These are phyloP conservation scores for Anagyrus pseudococci DNA, from an alignment of 2,888 invertebrate genomes.

Conservation along the genomic window DNA sequence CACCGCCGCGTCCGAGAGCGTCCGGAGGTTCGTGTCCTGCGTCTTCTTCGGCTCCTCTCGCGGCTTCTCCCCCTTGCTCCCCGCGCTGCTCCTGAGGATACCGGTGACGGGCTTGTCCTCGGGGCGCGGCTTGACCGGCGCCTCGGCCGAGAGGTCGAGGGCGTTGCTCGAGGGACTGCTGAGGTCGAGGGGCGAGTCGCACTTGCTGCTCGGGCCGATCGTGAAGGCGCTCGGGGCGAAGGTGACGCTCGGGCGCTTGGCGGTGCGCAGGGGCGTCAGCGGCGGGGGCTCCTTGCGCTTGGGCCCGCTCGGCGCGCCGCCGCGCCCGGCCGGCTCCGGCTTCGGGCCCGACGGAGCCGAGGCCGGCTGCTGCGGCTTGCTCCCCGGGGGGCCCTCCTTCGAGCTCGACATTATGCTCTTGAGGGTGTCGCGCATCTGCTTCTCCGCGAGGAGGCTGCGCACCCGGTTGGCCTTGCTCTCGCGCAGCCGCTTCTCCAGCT, in stretches of 20 bases:
- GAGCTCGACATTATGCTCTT: constrained; percentile 45
- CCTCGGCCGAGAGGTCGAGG: constrained; percentile 47
- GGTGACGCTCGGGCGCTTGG: constrained; percentile 42
- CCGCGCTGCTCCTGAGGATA: constrained; percentile 19
- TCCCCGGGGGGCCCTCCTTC: constrained; percentile 17
- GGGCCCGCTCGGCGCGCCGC: constrained; percentile 17
- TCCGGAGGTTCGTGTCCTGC: constrained; percentile 50
- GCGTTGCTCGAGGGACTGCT: constrained; percentile 44
- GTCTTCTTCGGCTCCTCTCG: constrained; percentile 47
- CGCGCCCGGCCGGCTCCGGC: constrained; percentile 4
- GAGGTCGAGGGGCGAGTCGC: constrained; percentile 52
- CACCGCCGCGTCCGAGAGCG: constrained; percentile 54
- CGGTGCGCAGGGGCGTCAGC: constrained; percentile 49
- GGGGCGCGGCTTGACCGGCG: constrained; percentile 18
- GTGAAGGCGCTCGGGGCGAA: constrained; percentile 36
- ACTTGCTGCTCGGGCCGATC: constrained; percentile 40
- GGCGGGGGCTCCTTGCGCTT: constrained; percentile 56
- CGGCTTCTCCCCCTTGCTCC: constrained; percentile 40
- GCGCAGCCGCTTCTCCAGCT: constrained; percentile 52
- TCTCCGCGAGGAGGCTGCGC: constrained; percentile 53
- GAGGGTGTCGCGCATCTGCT: constrained; percentile 56
- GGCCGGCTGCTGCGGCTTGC: background rate
- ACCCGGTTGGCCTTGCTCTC: constrained; percentile 55
- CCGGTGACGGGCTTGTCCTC: constrained; percentile 27
- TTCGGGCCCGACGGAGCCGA: constrained; percentile 6